Base-by-base conservation (phyloP, 2,888 invertebrate genomes). In the Drosophila helvetica region DNA sequence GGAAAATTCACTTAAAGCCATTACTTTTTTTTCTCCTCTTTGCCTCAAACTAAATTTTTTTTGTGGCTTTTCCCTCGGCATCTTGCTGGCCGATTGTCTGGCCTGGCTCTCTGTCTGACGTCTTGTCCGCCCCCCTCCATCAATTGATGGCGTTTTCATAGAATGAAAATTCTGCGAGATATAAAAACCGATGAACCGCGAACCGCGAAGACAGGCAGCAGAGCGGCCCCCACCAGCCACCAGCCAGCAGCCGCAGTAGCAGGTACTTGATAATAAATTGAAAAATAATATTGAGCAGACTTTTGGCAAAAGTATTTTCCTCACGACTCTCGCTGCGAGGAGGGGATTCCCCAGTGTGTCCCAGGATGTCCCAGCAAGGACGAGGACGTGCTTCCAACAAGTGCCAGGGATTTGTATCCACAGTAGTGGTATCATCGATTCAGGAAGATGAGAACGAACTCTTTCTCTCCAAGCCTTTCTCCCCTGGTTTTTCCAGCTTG, bases 191-290 rank as follows among this genome's bases (percentile, higher is more conserved):
- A 50, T 50, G 59, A 57, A 52, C 60, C 51, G 50, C 80, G 63
- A 76, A 59, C 7, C 43, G 66, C 50, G 47, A 57, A 59, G 59
- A 46, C 48, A 56, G 12, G 17, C 42, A 58, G 52, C 19, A 53
- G 51, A 9, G 22, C 42, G 55, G 52, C 15, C 53, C 33, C 15
- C 33, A n/a, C 17, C 30, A 64, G 58, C 12, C 2, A 12, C 12
- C 12, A 30, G 3, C 30, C 30, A 30, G 30, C 8, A 2, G 33
- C 15, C 38, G 2, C 59, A 56, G 57, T 51, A 70, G 75, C 72
- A 86, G 85, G 77, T 81, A 79, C 74, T 43, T 63, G 78, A 75
- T 80, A 79, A 86, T 88, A 88, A 86, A 86, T 86, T 83, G 72
- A 74, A 83, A 85, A 88, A 79, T 88, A 88, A 85, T 85, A 83